These are phyloP conservation scores for Caerostris extrusa DNA, from an alignment of 1,140 invertebrate genomes.

Conservation along the genomic window DNA sequence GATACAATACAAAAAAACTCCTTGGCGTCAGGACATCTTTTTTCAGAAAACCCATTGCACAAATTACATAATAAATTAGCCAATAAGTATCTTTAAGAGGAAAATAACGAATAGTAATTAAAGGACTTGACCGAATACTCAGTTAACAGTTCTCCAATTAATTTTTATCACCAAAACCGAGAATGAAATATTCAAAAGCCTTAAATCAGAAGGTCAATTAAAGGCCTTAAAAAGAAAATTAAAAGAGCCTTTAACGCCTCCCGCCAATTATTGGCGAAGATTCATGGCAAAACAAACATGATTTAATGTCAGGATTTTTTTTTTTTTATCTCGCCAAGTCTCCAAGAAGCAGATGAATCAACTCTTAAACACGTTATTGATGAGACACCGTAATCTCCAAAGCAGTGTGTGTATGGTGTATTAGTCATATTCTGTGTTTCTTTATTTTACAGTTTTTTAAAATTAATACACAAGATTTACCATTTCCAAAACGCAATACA, in stretches of 20 bases:
- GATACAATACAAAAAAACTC: no score
- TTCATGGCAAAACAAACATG: background rate
- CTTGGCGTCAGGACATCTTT: background rate
- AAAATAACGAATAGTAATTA: background rate
- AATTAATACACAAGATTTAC: background rate
- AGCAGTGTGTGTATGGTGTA: background rate
- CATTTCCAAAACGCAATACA: no score
- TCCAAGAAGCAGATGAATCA: background rate
- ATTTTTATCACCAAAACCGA: background rate
- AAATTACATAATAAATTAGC: background rate
- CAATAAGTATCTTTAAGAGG: background rate
- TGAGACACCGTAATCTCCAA: background rate
- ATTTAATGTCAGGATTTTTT: background rate
- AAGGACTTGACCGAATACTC: background rate
- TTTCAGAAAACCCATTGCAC: background rate
- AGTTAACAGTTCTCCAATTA: background rate
- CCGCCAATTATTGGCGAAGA: background rate
- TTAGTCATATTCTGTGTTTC: constrained; percentile 1
- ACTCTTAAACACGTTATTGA: background rate
- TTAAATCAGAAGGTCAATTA: constrained; percentile 20
- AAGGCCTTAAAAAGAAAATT: background rate
- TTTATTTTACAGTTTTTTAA: background rate
- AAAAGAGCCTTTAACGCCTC: background rate
- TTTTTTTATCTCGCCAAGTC: background rate
- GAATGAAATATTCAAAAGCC: constrained; percentile 1